Conservation (phyloP, 2,888 invertebrate species). For the Lamellibrachia satsuma region DNA sequence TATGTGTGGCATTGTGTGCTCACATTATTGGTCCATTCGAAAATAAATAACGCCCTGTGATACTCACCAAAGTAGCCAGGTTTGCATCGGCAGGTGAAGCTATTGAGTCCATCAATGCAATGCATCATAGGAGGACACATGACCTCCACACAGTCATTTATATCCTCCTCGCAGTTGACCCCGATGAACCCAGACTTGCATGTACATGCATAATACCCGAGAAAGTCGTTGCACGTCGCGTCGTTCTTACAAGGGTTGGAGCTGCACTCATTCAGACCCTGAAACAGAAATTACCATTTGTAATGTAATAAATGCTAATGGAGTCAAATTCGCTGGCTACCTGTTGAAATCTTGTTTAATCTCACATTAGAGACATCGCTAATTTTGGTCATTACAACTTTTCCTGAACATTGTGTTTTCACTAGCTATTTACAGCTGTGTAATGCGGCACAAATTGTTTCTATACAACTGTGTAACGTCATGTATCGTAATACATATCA, state of each 20-base stretch:
- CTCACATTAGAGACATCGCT: no score
- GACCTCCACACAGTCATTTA: conserved; percentile 31
- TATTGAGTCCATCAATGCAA: conserved; percentile 19
- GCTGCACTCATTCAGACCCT: conserved; percentile 4
- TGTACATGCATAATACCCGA: not conserved
- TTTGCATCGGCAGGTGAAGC: conserved; percentile 26
- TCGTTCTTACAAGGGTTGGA: not conserved
- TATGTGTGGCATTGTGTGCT: not conserved
- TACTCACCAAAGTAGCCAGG: not conserved
- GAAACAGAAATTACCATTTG: not conserved
- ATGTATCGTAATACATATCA: no score
- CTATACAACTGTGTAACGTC: no score
- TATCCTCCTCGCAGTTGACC: conserved; percentile 33
- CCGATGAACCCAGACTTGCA: not conserved
- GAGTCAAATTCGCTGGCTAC: no score
- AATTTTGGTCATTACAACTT: no score
- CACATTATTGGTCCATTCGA: no score
- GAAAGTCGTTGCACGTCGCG: not conserved
- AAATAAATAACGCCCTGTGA: not conserved
- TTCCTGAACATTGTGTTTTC: no score
- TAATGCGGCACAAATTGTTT: no score
- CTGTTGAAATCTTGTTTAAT: no score
- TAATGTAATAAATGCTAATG: no score
- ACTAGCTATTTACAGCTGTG: no score
- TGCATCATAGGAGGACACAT: conserved; percentile 33